Evolutionary conservation across 2,888 invertebrate genomes (phyloP).

Genomic region (Stenotaenia linearis): DNA sequence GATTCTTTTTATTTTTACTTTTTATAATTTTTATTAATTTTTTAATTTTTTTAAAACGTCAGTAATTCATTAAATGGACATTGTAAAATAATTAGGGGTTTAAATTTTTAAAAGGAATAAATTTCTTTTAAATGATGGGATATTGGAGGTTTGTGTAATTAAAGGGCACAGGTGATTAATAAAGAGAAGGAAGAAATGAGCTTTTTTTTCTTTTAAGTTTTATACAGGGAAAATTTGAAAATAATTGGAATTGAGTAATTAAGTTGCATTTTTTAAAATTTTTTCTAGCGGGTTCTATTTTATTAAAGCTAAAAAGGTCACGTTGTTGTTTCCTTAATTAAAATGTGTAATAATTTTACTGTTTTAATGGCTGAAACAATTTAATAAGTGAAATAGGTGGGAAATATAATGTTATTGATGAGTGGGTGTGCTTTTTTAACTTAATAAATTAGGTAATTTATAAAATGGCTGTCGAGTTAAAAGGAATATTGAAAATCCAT

Average conservation of each 20-base stretch:
- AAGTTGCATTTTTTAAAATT: background rate
- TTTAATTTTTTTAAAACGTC: background rate
- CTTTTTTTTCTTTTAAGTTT: background rate
- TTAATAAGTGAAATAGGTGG: background rate
- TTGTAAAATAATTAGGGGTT: conserved; percentile 1
- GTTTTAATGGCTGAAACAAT: background rate
- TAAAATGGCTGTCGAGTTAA: no score
- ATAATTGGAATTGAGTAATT: conserved; percentile 20
- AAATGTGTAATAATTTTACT: conserved; percentile 10
- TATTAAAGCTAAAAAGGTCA: background rate
- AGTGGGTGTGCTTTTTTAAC: background rate
- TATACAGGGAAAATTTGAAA: background rate
- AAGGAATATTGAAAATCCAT: no score
- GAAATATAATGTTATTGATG: background rate
- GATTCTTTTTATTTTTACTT: background rate
- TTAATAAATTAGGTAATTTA: no score
- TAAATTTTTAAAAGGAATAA: background rate
- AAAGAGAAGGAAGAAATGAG: background rate
- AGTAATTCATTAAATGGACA: conserved; percentile 18
- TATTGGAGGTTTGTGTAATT: conserved; percentile 6
- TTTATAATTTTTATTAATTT: background rate
- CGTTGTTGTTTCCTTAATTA: background rate
- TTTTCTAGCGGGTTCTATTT: background rate
- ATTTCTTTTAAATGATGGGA: conserved; percentile 8
- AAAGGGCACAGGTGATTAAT: conserved; percentile 17